Base-by-base conservation (phyloP, 1,140 invertebrate species). In the Camponotus pennsylvanicus region DNA sequence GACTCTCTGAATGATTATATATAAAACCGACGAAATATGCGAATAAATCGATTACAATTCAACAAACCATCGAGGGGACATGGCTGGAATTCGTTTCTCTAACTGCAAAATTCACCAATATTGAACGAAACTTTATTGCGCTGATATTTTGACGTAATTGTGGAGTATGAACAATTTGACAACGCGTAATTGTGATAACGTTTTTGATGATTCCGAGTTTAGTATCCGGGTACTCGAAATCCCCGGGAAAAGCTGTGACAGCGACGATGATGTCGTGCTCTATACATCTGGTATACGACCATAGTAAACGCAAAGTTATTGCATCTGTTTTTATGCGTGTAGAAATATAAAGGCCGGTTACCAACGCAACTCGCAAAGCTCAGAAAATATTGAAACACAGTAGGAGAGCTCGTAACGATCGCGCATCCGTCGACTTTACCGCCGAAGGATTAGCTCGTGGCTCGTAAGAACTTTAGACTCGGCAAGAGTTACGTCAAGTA, bases 351-450 rank as follows among this genome's bases (percentile, higher is more conserved):
- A 90, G 88, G 34, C 75, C 71, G 71, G 77, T 55, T 77, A 78
- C 78, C 78, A 78, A 83, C 77, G 84, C 45, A 49, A n/a, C 45
- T 77, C 77, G 80, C 71, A 64, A n/a, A 52, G 32, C 61, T 69
- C 71, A 76, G 89, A 88, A 90, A 89, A 90, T 87, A 89, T 83
- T 83, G 88, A 89, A 89, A 89, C 88, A 67, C 87, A 86, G 87
- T 88, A 89, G 88, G 77, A 86, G 88, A 79, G 82, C 77, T 49
- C 21, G 57, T 88, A 80, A 89, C 87, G 88, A 86, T 37, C 77
- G 76, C 27, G 27, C 37, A 40, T 21, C 13, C 42, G 49, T 27
- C 80, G 15, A 11, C 37, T 86, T 86, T 84, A 79, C 37, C 52
- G 37, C 27, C 61, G 40, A 45, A 49, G 73, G 85, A 90, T 89